phyloP scores from a whole-genome alignment of 2,888 invertebrate genomes.

The Hydrotaea diabolus region DNA sequence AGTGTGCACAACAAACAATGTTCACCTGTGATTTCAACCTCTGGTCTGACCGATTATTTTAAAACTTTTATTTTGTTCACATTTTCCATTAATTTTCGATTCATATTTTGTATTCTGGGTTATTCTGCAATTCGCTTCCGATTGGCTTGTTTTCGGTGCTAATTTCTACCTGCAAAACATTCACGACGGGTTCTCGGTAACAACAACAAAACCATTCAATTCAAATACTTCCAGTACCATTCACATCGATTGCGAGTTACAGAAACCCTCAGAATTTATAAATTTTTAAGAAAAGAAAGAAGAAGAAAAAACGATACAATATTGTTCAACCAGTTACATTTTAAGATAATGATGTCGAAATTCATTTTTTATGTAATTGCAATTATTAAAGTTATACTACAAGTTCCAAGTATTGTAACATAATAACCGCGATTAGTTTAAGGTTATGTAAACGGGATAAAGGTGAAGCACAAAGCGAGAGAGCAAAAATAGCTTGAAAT shows the following conservation, averaged over 20 bases:
- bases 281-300: neutral
- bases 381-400: neutral
- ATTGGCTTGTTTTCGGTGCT: no score
- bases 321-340: neutral
- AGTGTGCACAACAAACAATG: no score
- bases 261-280: neutral
- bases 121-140: no score
- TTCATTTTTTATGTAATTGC: neutral
- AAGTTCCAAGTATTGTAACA: neutral
- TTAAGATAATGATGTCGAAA: neutral
- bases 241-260: neutral
- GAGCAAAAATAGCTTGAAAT: neutral
- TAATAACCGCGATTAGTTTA: neutral
- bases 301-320: neutral
- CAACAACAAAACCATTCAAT: no score
- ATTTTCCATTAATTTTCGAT: no score
- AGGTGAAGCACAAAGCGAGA: slow-evolving; percentile 17
- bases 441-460: slow-evolving; percentile 25
- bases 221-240: no score
- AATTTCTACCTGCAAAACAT: no score
- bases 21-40: no score
- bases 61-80: no score
- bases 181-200: no score
- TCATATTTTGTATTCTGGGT: no score
- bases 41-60: no score